Percentiles rank a stretch among this genome's conserved stretches.
Evolutionary conservation across 2,113 vertebrate genomes (phyloP).

Genomic region (Mugil cephalus): DNA sequence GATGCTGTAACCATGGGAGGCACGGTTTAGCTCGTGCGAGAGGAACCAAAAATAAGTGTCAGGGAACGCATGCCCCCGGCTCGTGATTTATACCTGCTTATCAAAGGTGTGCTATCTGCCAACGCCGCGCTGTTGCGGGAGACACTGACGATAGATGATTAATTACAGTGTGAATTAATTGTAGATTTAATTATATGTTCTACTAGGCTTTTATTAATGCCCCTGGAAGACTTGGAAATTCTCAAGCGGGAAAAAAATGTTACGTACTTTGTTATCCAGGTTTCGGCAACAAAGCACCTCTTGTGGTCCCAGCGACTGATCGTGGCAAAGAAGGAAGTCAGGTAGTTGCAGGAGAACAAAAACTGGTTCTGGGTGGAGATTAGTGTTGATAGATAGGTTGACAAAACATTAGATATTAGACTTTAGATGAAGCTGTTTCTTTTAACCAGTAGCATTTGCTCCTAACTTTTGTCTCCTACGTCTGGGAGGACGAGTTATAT

Average conservation of each 20-base stretch:
- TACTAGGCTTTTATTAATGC: constrained; percentile 46
- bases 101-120: constrained; percentile 56
- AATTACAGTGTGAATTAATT: constrained; percentile 69
- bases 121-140: constrained; percentile 41
- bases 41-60: constrained; percentile 58
- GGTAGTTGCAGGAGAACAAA: background rate
- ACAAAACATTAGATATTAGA: background rate
- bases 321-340: constrained; percentile 2
- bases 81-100: constrained; percentile 70
- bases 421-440: background rate
- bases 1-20: constrained; percentile 61
- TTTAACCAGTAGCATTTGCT: background rate
- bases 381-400: background rate
- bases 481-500: too few species aligned
- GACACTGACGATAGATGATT: constrained; percentile 62
- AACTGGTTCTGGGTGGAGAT: constrained; percentile 8
- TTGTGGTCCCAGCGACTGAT: constrained; percentile 2
- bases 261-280: constrained; percentile 10
- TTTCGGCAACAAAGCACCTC: background rate
- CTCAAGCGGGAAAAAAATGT: constrained; percentile 16
- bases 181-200: constrained; percentile 62
- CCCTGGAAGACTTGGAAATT: constrained; percentile 31
- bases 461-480: too few species aligned
- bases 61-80: constrained; percentile 37
- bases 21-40: constrained; percentile 46